Conservation (phyloP, 2,888 invertebrate genomes). For the Mesochorus sp. region DNA sequence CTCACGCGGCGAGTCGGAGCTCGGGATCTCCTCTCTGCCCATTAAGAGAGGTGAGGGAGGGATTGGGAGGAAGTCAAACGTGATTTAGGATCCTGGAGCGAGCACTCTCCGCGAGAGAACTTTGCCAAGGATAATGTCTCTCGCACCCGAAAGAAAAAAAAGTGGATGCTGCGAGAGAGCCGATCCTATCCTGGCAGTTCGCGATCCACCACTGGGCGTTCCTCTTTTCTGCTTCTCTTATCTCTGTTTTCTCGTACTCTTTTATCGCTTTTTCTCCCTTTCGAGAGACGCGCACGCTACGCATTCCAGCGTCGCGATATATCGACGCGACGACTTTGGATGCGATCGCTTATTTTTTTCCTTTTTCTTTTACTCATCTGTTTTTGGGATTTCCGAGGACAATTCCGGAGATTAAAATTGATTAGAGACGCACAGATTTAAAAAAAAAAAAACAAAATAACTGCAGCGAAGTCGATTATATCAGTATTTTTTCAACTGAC, state of each 20-base stretch:
- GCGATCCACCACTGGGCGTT: conserved; percentile 56
- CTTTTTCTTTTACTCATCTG: too few relatives aligned
- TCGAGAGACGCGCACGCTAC: too few relatives aligned
- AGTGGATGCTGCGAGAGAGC: not conserved
- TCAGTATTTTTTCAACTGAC: too few relatives aligned
- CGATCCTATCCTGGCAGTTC: conserved; percentile 51
- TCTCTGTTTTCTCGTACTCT: conserved; percentile 4
- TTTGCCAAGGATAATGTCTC: conserved; percentile 51
- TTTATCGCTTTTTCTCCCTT: conserved; percentile 2
- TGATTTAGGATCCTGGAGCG: conserved; percentile 78
- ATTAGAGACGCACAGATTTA: too few relatives aligned
- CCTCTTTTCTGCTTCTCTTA: conserved; percentile 34
- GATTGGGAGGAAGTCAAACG: conserved; percentile 72
- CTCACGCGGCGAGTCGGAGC: conserved; percentile 69
- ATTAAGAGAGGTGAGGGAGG: conserved; percentile 64
- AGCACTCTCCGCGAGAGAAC: conserved; percentile 37
- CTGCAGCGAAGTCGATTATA: too few relatives aligned
- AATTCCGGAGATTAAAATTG: too few relatives aligned
- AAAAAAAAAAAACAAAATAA: too few relatives aligned
- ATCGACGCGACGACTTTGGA: too few relatives aligned
- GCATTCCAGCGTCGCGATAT: too few relatives aligned
- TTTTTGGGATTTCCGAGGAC: too few relatives aligned
- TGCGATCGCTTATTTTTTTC: too few relatives aligned
- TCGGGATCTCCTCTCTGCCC: conserved; percentile 71
- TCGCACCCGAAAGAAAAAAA: conserved; percentile 28